Percentiles rank a stretch among this genome's conserved stretches.
Evolutionary conservation across 2,797 vertebrate genomes (phyloP).

Genomic region (Cetoscarus ocellatus): DNA sequence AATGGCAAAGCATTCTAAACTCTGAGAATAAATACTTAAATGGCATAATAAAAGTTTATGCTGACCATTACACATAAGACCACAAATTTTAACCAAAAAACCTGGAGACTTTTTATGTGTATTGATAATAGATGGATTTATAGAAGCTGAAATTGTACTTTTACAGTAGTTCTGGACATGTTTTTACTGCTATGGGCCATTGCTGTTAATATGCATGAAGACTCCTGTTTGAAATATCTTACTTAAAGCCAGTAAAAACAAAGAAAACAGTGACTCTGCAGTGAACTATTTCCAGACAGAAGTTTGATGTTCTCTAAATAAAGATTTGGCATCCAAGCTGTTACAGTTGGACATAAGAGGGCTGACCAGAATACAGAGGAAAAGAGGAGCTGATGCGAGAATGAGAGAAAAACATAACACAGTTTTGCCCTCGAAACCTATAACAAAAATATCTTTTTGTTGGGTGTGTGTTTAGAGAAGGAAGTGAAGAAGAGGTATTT

Average conservation of each 20-base stretch:
- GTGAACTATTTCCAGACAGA: not conserved
- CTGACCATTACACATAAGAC: too few relatives aligned
- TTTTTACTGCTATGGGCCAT: not conserved
- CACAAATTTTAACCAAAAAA: too few relatives aligned
- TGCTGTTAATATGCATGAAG: not conserved
- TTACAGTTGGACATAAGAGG: slow-evolving; percentile 18
- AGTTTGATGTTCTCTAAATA: slow-evolving; percentile 12
- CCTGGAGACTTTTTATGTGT: too few relatives aligned
- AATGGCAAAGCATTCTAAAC: too few relatives aligned
- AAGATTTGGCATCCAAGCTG: slow-evolving; percentile 19
- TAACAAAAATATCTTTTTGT: too few relatives aligned
- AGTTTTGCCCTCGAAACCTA: not conserved
- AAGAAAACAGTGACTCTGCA: slow-evolving; percentile 3
- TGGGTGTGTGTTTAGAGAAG: not conserved
- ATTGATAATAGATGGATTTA: too few relatives aligned
- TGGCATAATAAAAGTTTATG: too few relatives aligned
- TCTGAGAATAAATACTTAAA: too few relatives aligned
- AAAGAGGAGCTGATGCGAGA: not conserved
- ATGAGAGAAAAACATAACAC: not conserved
- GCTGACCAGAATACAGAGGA: slow-evolving; percentile 1
- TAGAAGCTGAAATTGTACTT: not conserved
- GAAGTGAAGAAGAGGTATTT: not conserved
- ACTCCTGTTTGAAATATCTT: not conserved
- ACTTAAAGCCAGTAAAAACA: slow-evolving; percentile 5
- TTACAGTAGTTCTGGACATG: not conserved